Evolutionary conservation across 2,888 invertebrate genomes (phyloP), one percentile per base, ranked within the genome.

Genomic region (Eugnorisma glareosa): DNA sequence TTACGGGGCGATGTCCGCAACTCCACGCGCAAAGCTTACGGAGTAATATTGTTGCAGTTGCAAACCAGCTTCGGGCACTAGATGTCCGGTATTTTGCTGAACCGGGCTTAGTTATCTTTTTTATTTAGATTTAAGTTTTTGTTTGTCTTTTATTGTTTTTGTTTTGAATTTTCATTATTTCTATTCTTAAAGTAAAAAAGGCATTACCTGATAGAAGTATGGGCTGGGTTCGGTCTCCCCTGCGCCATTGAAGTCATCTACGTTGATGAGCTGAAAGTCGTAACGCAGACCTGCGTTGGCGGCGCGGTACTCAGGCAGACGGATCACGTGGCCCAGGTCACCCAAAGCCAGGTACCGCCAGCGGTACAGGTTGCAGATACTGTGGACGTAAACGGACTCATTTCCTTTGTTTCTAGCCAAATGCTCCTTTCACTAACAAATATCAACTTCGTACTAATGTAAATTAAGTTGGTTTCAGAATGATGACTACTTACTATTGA

Each of bases 171-270:
- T 48, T 21, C 48, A 8, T 21, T 48, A 8, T 48, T 48, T 45
- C 45, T 45, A 21, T 15, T 18, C 35, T 35, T 35, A 37, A 37
- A 24, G 35, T 37, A 13, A 13, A 37, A n/a, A n/a, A 64, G n/a
- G 8, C 18, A 15, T 40, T 40, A 64, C 64, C 64, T 99, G 99
- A 94, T 99, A 99, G 94, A 99, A 99, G 95, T 99, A 99, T 0
- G 99, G 99, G 94, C 99, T 99, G 0, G 99, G 99, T 93, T 99
- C 99, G 0, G 99, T 98, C 96, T 99, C 99, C 0, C 99, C 99
- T 15, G 98, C 98, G 11, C 99, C 99, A 93, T 99, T 99, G 95
- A 99, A 99, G 94, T 99, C 99, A 86, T 98, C 98, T 0, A 99
- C 99, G 94, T 99, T 98, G 84, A 99, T 97, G 0, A 99, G 97